A percentile compares a stretch with the other conserved stretches of the same genome.
phyloP scores from a whole-genome alignment of 1,140 invertebrate species.

The Conopomorpha cramerella region DNA sequence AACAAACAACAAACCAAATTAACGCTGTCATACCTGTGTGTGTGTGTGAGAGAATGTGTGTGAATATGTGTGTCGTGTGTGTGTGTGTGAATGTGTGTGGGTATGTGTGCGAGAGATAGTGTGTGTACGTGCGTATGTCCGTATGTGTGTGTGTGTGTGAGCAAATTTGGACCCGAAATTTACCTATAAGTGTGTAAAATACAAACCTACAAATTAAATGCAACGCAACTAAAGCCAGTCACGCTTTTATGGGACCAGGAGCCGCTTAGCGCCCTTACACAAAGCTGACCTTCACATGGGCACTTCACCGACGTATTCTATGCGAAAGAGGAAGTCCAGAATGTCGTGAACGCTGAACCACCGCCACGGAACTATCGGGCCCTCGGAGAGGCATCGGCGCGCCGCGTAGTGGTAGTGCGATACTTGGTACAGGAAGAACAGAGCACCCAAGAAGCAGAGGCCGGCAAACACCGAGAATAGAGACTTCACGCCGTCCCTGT shows the following conservation, averaged over 20 bases:
- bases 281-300: slow-evolving; percentile 21
- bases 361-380: slow-evolving; percentile 19
- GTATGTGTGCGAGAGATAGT: too few relatives aligned
- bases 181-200: too few relatives aligned
- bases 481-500: slow-evolving; percentile 37
- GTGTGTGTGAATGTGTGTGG: too few relatives aligned
- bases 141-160: too few relatives aligned
- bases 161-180: too few relatives aligned
- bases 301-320: slow-evolving; percentile 37
- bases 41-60: too few relatives aligned
- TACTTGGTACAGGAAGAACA: slow-evolving; percentile 21
- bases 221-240: slow-evolving; percentile 1
- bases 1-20: too few relatives aligned
- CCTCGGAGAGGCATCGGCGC: slow-evolving; percentile 11
- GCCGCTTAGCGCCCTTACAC: not conserved
- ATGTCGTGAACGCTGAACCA: slow-evolving; percentile 34
- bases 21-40: too few relatives aligned
- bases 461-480: slow-evolving; percentile 40
- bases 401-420: slow-evolving; percentile 6
- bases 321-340: slow-evolving; percentile 31
- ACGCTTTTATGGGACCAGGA: not conserved
- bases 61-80: too few relatives aligned
- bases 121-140: too few relatives aligned
- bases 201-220: slow-evolving; percentile 3
- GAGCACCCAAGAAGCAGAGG: slow-evolving; percentile 28